Evolutionary conservation across 1,140 invertebrate species (phyloP).

Genomic region (Macrostomum lignano): DNA sequence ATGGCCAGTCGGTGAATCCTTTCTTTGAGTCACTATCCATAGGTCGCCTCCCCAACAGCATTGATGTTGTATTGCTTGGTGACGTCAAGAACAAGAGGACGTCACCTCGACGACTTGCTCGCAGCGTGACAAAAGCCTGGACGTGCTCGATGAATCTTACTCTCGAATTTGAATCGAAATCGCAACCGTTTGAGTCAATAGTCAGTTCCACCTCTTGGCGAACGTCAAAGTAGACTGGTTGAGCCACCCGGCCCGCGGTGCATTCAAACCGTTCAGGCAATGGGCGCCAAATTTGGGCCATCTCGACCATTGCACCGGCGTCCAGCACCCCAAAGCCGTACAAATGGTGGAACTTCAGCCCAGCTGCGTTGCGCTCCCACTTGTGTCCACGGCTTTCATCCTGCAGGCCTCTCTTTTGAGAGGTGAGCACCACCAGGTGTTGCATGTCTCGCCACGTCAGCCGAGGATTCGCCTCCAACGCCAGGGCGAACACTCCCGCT

Average conservation of each 20-base stretch:
- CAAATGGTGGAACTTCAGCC: constrained; percentile 89
- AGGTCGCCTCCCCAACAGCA: constrained; percentile 72
- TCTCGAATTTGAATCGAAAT: constrained; percentile 59
- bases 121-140: constrained; percentile 68
- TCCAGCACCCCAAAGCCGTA: constrained; percentile 93
- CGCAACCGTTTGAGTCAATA: constrained; percentile 66
- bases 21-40: constrained; percentile 84
- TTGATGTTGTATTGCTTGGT: constrained; percentile 81
- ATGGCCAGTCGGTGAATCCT: constrained; percentile 97
- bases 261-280: constrained; percentile 85
- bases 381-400: constrained; percentile 66
- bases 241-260: constrained; percentile 52
- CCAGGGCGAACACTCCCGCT: constrained; percentile 82
- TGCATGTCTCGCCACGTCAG: constrained; percentile 92
- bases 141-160: constrained; percentile 47
- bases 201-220: constrained; percentile 43
- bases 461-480: constrained; percentile 66
- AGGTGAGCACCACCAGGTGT: constrained; percentile 80
- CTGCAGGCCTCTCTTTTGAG: constrained; percentile 83
- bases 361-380: constrained; percentile 95
- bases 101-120: constrained; percentile 59
- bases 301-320: constrained; percentile 83
- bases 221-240: constrained; percentile 16
- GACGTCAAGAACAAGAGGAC: constrained; percentile 76
- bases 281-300: constrained; percentile 73